A percentile compares a stretch with the other conserved stretches of the same genome.
Conservation (phyloP, 2,113 vertebrate genomes). For the Rhea americana region DNA sequence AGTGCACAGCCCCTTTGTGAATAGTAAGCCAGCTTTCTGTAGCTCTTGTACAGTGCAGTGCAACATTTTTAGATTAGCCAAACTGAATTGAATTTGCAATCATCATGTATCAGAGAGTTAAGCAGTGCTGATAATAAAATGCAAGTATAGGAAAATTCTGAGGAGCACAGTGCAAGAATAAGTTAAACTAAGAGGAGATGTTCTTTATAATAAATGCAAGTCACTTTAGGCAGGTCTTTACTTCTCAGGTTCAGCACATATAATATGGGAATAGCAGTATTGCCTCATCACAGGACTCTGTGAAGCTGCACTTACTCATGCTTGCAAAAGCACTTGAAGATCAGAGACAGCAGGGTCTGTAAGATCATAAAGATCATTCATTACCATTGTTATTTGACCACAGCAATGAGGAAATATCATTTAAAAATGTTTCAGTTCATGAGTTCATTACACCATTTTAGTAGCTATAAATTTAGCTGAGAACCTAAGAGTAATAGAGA, state of each 20-base stretch:
- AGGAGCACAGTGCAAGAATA: not conserved
- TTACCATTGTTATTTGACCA: conserved; percentile 25
- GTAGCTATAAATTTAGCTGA: not conserved
- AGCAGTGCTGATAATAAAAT: conserved; percentile 8
- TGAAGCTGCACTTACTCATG: conserved; percentile 26
- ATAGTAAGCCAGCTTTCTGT: conserved; percentile 19
- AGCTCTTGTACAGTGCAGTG: not conserved
- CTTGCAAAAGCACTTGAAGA: conserved; percentile 35
- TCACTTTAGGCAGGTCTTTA: conserved; percentile 1
- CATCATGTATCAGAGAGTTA: not conserved
- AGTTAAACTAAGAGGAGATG: not conserved
- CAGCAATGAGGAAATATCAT: conserved; percentile 11
- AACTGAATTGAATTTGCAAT: not conserved
- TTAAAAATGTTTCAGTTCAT: conserved; percentile 14
- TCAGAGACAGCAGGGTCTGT: not conserved
- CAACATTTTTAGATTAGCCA: conserved; percentile 6
- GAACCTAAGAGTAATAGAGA: not conserved
- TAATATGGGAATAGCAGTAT: not conserved
- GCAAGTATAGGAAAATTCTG: not conserved
- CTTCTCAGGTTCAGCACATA: not conserved
- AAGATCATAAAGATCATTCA: conserved; percentile 26
- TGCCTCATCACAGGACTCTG: not conserved
- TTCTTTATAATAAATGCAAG: not conserved
- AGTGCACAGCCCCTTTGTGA: conserved; percentile 11
- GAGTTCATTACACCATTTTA: not conserved